These are phyloP conservation scores for Hirtodrosophila duncani DNA, from an alignment of 2,888 invertebrate species.

Conservation along the genomic window DNA sequence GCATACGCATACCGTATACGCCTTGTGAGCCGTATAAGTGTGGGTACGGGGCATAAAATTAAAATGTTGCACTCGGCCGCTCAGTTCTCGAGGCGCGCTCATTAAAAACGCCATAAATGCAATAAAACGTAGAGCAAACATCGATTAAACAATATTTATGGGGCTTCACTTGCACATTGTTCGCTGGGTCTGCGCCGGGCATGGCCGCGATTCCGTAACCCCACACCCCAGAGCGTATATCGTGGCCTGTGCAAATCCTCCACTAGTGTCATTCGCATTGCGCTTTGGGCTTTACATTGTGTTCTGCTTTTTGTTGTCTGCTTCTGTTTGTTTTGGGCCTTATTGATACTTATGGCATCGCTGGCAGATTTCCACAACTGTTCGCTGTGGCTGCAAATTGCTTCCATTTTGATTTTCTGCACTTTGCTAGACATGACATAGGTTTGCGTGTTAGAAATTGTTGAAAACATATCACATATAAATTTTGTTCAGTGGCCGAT, in stretches of 20 bases:
- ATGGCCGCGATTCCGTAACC: conserved; percentile 41
- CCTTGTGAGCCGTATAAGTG: conserved; percentile 27
- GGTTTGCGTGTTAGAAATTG: too few relatives aligned
- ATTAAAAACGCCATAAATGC: conserved; percentile 79
- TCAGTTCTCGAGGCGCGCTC: conserved; percentile 61
- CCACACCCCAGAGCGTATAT: conserved; percentile 8
- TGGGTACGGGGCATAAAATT: conserved; percentile 63
- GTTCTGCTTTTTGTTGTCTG: too few relatives aligned
- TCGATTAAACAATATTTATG: conserved; percentile 79
- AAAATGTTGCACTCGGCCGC: conserved; percentile 72
- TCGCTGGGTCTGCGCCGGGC: conserved; percentile 66
- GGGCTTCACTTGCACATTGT: conserved; percentile 76
- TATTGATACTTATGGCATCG: too few relatives aligned
- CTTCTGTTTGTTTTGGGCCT: too few relatives aligned
- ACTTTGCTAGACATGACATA: too few relatives aligned
- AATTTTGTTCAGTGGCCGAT: too few relatives aligned
- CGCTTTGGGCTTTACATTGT: conserved; percentile 12
- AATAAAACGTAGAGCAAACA: conserved; percentile 79
- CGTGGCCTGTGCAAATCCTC: conserved; percentile 20
- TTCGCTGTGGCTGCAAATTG: too few relatives aligned
- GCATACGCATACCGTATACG: too few relatives aligned
- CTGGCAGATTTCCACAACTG: too few relatives aligned
- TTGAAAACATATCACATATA: too few relatives aligned
- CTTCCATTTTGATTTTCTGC: too few relatives aligned
- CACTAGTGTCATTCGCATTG: conserved; percentile 21